Conservation (phyloP, 2,113 vertebrate species). For the Symphodus melops region DNA sequence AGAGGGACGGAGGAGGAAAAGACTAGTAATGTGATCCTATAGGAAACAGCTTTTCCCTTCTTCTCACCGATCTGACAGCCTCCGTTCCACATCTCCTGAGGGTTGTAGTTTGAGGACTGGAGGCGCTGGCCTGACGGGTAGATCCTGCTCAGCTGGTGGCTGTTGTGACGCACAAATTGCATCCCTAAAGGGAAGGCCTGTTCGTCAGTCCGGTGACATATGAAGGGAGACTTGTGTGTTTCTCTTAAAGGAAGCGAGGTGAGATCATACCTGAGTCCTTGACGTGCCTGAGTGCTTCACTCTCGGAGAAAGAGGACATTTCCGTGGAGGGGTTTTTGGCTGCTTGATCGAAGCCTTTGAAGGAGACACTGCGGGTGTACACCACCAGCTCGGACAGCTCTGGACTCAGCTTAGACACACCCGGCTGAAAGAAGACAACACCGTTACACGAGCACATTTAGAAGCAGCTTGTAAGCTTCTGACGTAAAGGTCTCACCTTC, state of each 20-base stretch:
- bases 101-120: conserved; percentile 95
- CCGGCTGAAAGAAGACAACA: too few relatives aligned
- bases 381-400: conserved; percentile 91
- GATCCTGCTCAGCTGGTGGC: conserved; percentile 88
- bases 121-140: conserved; percentile 92
- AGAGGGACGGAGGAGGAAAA: not conserved
- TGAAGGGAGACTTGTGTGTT: too few relatives aligned
- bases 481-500: conserved; percentile 21
- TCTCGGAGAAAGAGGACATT: conserved; percentile 92
- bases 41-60: not conserved
- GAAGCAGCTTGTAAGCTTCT: not conserved
- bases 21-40: not conserved
- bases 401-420: conserved; percentile 77
- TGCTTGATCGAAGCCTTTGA: conserved; percentile 81
- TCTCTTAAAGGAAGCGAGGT: too few relatives aligned
- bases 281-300: conserved; percentile 87
- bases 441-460: too few relatives aligned
- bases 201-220: not conserved
- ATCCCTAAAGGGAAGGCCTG: conserved; percentile 80
- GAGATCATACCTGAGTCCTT: conserved; percentile 87
- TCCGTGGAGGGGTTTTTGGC: conserved; percentile 74
- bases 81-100: conserved; percentile 96
- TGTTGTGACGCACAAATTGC: conserved; percentile 87
- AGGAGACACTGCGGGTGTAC: conserved; percentile 87
- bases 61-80: conserved; percentile 95